Evolutionary conservation across 2,888 invertebrate species (phyloP).

Genomic region (Cerastis leucographa): DNA sequence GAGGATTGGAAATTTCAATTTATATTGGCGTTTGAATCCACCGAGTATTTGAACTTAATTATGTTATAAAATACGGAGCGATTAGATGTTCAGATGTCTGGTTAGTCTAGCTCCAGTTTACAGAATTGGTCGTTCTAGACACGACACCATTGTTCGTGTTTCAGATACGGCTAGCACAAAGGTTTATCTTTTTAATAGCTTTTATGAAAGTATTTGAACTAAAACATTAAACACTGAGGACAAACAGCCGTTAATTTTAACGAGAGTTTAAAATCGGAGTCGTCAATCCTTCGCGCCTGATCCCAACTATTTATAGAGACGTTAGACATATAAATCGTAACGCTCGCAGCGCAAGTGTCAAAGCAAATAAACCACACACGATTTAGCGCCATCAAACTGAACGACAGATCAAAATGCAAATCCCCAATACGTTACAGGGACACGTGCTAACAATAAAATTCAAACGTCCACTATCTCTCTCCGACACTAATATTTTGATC

Average conservation of each 20-base stretch:
- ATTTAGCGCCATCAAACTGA: constrained; percentile 73
- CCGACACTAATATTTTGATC: constrained; percentile 82
- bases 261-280: constrained; percentile 51
- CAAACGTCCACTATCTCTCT: constrained; percentile 72
- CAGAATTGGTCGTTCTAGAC: constrained; percentile 44
- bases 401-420: constrained; percentile 75
- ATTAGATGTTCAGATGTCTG: constrained; percentile 55
- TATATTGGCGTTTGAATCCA: constrained; percentile 47
- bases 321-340: constrained; percentile 65
- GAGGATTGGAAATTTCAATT: constrained; percentile 61
- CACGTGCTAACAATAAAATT: constrained; percentile 85
- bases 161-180: constrained; percentile 50
- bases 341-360: constrained; percentile 61
- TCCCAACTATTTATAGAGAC: constrained; percentile 63
- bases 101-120: constrained; percentile 35
- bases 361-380: constrained; percentile 72
- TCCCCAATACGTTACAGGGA: constrained; percentile 69
- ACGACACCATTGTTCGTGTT: constrained; percentile 51
- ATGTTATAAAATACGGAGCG: constrained; percentile 47
- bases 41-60: constrained; percentile 60
- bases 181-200: constrained; percentile 48
- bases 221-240: constrained; percentile 49
- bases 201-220: constrained; percentile 47
- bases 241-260: constrained; percentile 58
- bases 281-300: constrained; percentile 64